Conservation (phyloP, 2,888 invertebrate species). For the Aspidiotus destructor region DNA sequence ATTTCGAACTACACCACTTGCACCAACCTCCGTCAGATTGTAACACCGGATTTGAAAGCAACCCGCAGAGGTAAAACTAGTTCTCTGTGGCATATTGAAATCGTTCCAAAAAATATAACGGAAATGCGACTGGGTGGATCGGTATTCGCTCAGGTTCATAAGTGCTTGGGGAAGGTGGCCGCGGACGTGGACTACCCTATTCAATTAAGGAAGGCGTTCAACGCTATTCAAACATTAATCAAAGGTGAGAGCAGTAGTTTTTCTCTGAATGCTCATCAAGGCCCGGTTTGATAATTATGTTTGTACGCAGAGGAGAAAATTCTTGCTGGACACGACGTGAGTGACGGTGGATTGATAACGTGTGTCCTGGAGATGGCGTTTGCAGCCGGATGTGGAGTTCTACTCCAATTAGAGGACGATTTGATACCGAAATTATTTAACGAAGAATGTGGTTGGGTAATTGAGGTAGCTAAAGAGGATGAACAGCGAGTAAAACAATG, state of each 20-base stretch:
- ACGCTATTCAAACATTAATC: conserved; percentile 72
- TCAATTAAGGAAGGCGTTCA: conserved; percentile 64
- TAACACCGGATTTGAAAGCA: conserved; percentile 84
- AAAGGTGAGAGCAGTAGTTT: conserved; percentile 46
- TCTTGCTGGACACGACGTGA: conserved; percentile 85
- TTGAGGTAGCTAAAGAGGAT: conserved; percentile 53
- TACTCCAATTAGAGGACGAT: conserved; percentile 45
- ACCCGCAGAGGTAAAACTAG: conserved; percentile 43
- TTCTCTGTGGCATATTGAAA: conserved; percentile 42
- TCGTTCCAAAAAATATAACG: conserved; percentile 64
- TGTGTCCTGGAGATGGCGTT: conserved; percentile 94
- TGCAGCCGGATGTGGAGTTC: conserved; percentile 73
- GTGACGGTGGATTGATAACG: conserved; percentile 89
- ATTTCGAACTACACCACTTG: conserved; percentile 95
- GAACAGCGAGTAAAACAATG: too few relatives aligned
- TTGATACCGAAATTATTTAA: conserved; percentile 61
- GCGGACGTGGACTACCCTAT: conserved; percentile 70
- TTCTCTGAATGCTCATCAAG: not conserved
- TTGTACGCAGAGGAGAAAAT: conserved; percentile 52
- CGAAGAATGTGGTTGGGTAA: conserved; percentile 77
- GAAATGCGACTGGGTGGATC: conserved; percentile 84
- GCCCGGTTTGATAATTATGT: not conserved
- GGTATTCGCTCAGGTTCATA: conserved; percentile 81
- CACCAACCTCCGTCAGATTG: conserved; percentile 68
- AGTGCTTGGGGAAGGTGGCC: conserved; percentile 66